These are phyloP conservation scores for Homalodisca vitripennis DNA, from an alignment of 1,140 invertebrate genomes.

Conservation along the genomic window DNA sequence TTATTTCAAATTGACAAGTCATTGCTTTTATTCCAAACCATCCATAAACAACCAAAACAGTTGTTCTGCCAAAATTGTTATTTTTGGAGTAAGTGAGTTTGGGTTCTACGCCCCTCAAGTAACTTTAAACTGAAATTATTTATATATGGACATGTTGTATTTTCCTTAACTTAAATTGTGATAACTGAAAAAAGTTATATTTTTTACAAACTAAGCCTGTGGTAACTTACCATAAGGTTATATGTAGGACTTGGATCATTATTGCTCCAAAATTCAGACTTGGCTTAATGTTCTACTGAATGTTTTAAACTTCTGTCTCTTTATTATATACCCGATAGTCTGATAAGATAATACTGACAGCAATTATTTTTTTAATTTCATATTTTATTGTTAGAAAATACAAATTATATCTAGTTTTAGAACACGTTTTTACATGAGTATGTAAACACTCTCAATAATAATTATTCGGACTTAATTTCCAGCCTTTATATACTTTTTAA, in stretches of 20 bases:
- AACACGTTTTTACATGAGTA: neutral
- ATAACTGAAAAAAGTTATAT: slow-evolving; percentile 1
- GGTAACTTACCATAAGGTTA: neutral
- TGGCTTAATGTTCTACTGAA: neutral
- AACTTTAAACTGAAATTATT: neutral
- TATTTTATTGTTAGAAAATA: neutral
- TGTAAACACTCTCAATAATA: neutral
- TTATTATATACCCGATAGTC: neutral
- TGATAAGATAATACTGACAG: neutral
- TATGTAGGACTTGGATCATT: slow-evolving; percentile 15
- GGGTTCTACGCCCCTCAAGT: too few species aligned
- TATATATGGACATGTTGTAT: slow-evolving; percentile 4
- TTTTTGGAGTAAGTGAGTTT: too few species aligned
- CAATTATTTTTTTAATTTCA: neutral
- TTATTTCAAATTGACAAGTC: too few species aligned
- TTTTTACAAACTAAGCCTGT: neutral
- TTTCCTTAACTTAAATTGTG: slow-evolving; percentile 15
- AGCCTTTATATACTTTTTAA: too few species aligned
- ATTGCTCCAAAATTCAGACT: neutral
- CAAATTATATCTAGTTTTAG: neutral
- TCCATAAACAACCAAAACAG: too few species aligned
- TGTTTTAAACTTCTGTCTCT: neutral
- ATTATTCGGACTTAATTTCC: neutral
- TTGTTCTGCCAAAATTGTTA: too few species aligned
- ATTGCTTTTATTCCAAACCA: too few species aligned